phyloP scores from a whole-genome alignment of 2,797 vertebrate species.

The Tragelaphus eurycerus region DNA sequence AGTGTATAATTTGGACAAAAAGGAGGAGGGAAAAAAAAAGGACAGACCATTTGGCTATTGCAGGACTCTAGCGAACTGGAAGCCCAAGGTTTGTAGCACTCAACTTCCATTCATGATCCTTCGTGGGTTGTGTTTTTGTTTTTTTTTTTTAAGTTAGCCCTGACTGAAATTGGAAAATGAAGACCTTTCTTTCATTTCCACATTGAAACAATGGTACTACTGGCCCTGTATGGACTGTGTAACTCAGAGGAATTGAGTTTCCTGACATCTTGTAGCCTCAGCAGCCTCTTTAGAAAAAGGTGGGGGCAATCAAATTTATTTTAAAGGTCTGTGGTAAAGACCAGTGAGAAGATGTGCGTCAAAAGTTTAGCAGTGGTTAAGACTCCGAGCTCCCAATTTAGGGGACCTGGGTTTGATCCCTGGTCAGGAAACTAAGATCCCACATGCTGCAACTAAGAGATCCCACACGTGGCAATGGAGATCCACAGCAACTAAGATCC shows the following conservation, averaged over 20 bases:
- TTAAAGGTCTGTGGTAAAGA: not conserved
- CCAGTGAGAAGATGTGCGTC: not conserved
- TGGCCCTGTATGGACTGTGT: rapidly evolving
- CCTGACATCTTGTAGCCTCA: not conserved
- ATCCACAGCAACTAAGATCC: not conserved
- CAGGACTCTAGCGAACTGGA: not conserved
- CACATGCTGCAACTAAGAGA: not conserved
- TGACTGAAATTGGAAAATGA: not conserved
- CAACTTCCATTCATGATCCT: not conserved
- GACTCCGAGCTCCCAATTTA: not conserved
- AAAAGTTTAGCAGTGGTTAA: not conserved
- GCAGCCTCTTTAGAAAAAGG: not conserved
- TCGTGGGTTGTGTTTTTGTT: not conserved
- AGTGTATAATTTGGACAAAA: not conserved
- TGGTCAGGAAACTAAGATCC: not conserved
- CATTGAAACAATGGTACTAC: not conserved
- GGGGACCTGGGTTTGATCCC: not conserved
- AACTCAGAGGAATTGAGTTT: not conserved
- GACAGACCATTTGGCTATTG: not conserved
- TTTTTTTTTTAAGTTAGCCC: not conserved
- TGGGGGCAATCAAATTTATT: not conserved
- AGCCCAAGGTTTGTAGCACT: not conserved
- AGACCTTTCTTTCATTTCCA: not conserved
- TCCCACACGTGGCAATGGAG: not conserved
- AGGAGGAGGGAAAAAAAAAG: not conserved